These are phyloP conservation scores for Lagocephalus sceleratus DNA, from an alignment of 2,797 vertebrate genomes.

Conservation along the genomic window DNA sequence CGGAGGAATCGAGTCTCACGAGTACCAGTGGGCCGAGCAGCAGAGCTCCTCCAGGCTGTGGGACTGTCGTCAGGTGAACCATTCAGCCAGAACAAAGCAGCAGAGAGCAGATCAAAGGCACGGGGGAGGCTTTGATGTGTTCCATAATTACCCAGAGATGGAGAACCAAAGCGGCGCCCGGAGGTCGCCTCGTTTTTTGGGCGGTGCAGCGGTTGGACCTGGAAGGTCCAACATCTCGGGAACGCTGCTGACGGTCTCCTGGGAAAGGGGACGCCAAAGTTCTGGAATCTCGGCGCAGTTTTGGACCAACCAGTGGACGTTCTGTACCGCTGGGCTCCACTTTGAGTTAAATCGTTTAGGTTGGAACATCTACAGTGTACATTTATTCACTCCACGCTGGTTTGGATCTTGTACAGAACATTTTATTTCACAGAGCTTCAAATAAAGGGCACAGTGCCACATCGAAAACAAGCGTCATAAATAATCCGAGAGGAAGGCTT, in stretches of 20 bases:
- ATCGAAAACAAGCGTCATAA: no score
- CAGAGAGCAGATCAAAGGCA: no score
- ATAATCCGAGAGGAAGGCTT: constrained; percentile 76
- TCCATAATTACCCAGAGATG: no score
- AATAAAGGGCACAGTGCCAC: neutral
- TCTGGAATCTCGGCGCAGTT: no score
- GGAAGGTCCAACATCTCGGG: constrained; percentile 63
- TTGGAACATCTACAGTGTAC: no score
- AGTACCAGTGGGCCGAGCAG: constrained; percentile 49
- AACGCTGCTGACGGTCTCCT: constrained; percentile 7
- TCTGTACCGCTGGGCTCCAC: neutral
- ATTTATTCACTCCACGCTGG: no score
- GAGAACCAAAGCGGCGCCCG: constrained; percentile 40
- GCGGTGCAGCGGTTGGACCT: constrained; percentile 63
- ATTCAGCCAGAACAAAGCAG: constrained; percentile 65
- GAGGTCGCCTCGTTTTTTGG: constrained; percentile 61
- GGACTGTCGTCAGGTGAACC: constrained; percentile 43
- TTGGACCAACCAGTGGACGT: neutral
- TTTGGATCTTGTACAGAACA: no score
- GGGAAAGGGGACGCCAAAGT: neutral
- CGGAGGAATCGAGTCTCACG: constrained; percentile 68
- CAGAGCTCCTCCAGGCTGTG: constrained; percentile 59
- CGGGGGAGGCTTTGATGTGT: no score
- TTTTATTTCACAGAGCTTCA: no score
- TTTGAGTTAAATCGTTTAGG: no score